Evolutionary conservation across 2,113 vertebrate species (phyloP), one percentile per base, ranked within the genome.

Genomic region (Okapia johnstoni): DNA sequence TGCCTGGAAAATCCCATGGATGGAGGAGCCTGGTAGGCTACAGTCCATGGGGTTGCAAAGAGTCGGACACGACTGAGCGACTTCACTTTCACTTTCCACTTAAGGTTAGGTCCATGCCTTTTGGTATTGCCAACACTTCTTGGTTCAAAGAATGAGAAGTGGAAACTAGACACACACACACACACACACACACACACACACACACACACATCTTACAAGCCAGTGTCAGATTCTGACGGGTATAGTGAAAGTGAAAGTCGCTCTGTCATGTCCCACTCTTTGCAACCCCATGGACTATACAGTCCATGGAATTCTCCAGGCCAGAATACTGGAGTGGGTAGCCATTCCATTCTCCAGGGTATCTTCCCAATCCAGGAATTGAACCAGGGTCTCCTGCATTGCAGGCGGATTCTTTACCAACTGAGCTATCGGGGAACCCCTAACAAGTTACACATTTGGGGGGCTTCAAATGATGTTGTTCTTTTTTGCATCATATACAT

Each of bases 111-210:
- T 23, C 9, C 11, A 23, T 40, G 52, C 5, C 6, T 30, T 96
- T 96, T 80, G 50, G 30, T 58, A 90, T 17, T 43, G 9, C 58
- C 13, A 73, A 81, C 17, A 50, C 36, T 88, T 96, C 8, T 93
- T 61, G 50, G 58, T 83, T 87, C 55, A 93, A 54, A 95, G 58
- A 97, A 15, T 46, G 36, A 81, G 77, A 91, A 57, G 46, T 66
- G 1, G 16, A 93, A 85, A 84, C 25, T 57, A 58, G 3, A 30
- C 19, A 86, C 13, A 70, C 33, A 77, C 46, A 54, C 5, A 46
- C 19, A 48, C 30, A 33, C 73, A 2, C 60, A 79, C 28, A 30
- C 40, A 26, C n/a, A 48, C 12, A 13, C 46, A 26, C 60, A 6
- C 36, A 79, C 19, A 54, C 54, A 26, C 8, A 55, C 2, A 50